phyloP scores from a whole-genome alignment of 2,113 vertebrate genomes.

The Talpa occidentalis region DNA sequence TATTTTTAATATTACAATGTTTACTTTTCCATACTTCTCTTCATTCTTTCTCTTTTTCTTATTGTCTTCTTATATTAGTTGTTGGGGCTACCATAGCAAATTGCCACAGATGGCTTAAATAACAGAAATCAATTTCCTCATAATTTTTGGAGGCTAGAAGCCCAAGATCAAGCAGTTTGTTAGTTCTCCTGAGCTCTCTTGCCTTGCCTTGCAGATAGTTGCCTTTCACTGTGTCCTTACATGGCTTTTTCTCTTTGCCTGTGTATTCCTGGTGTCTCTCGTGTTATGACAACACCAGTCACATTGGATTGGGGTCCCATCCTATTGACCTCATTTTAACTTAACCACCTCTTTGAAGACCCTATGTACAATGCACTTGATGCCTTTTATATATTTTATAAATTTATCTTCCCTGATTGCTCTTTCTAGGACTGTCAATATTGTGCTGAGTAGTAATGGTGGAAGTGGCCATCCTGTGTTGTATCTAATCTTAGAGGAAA shows the following conservation, averaged over 20 bases:
- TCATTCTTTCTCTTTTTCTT: not conserved
- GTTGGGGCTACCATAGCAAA: not conserved
- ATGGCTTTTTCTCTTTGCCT: not conserved
- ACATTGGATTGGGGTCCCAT: not conserved
- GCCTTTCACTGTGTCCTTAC: not conserved
- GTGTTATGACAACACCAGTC: not conserved
- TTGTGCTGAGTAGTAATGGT: too few species aligned
- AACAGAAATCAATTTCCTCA: not conserved
- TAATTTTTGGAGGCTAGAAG: not conserved
- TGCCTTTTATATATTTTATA: too few species aligned
- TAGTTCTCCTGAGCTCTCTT: not conserved
- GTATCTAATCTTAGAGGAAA: too few species aligned
- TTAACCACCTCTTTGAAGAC: not conserved
- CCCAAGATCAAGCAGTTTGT: not conserved
- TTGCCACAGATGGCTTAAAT: not conserved
- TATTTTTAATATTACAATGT: not conserved
- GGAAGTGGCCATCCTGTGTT: too few species aligned
- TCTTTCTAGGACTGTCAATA: too few species aligned
- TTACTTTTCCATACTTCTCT: not conserved
- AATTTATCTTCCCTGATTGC: too few species aligned
- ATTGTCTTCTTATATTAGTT: not conserved
- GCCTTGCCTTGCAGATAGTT: not conserved
- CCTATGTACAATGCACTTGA: not conserved
- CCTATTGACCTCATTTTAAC: not conserved
- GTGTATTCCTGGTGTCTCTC: not conserved